These are phyloP conservation scores for Tenebrio molitor DNA, from an alignment of 1,140 invertebrate species.

Conservation along the genomic window DNA sequence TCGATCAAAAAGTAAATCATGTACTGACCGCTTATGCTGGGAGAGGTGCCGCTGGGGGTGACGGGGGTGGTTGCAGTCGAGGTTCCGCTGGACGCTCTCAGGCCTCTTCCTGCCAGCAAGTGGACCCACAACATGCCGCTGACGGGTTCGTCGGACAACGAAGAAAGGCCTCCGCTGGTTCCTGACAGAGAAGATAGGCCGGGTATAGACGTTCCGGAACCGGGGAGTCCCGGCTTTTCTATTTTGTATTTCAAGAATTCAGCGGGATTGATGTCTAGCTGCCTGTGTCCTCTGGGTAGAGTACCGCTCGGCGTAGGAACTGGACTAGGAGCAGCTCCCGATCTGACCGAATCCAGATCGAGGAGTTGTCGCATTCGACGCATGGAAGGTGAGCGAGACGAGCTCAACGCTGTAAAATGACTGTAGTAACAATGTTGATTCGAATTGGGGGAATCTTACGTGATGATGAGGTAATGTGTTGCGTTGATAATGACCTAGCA, in stretches of 20 bases:
- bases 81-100: slow-evolving; percentile 82
- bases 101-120: slow-evolving; percentile 88
- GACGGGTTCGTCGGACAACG: slow-evolving; percentile 74
- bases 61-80: slow-evolving; percentile 76
- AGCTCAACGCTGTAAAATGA: slow-evolving; percentile 60
- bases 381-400: slow-evolving; percentile 78
- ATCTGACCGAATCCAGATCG: slow-evolving; percentile 75
- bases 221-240: slow-evolving; percentile 78
- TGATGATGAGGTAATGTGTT: slow-evolving; percentile 72
- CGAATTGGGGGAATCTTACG: slow-evolving; percentile 21
- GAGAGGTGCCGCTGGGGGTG: slow-evolving; percentile 70
- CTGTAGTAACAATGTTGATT: not conserved
- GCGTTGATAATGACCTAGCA: slow-evolving; percentile 76
- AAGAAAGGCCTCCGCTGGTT: slow-evolving; percentile 60
- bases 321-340: slow-evolving; percentile 73
- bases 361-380: slow-evolving; percentile 84
- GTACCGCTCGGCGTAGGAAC: slow-evolving; percentile 82
- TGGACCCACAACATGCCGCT: slow-evolving; percentile 94
- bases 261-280: slow-evolving; percentile 90
- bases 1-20: not conserved
- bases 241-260: slow-evolving; percentile 95
- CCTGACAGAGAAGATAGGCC: slow-evolving; percentile 65
- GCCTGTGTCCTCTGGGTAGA: slow-evolving; percentile 78
- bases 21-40: slow-evolving; percentile 59
- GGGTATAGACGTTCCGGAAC: slow-evolving; percentile 58